Evolutionary conservation across 2,888 invertebrate genomes (phyloP), one percentile per base, ranked within the genome.

Genomic region (Palloptera scutellata): DNA sequence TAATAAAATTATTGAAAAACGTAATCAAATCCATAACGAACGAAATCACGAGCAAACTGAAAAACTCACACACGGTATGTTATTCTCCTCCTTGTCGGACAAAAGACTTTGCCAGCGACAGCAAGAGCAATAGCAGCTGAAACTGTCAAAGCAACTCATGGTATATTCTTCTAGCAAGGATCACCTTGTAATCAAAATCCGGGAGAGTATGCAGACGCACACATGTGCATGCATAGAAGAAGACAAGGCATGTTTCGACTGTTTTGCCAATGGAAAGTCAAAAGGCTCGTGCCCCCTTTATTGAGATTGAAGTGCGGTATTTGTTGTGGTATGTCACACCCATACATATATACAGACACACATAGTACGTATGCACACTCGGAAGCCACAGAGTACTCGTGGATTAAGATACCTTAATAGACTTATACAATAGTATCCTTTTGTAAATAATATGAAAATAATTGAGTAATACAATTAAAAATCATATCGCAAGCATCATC

Each of bases 131-230:
- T 53, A 72, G 72, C 73, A 73, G 73, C 72, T 73, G 73, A 70
- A 68, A 71, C 72, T 73, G 73, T 72, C 73, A 72, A 68, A 69
- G 68, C 72, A 72, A 65, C 70, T 71, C 72, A 42, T 72, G 70
- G 72, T 67, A 68, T 58, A 71, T 72, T 68, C 67, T 61, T 71
- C 15, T 13, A 5, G 15, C 48, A 10, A 5, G 48, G 48, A 48
- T 48, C 48, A 17, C 53, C 17, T 53, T 15, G 17, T n/a, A 11
- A 19, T 4, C 48, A 9, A 15, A 48, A 48, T 48, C 48, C n/a
- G 11, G n/a, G n/a, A 48, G n/a, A 6, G 15, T 10, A 5, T n/a
- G 8, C 48, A 48, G 15, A 15, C n/a, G 11, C 11, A 5, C 13
- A 48, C 11, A n/a, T n/a, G n/a, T n/a, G 12, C 13, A n/a, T 48